Conservation (phyloP, 2,888 invertebrate genomes). For the Tetragonula carbonaria region DNA sequence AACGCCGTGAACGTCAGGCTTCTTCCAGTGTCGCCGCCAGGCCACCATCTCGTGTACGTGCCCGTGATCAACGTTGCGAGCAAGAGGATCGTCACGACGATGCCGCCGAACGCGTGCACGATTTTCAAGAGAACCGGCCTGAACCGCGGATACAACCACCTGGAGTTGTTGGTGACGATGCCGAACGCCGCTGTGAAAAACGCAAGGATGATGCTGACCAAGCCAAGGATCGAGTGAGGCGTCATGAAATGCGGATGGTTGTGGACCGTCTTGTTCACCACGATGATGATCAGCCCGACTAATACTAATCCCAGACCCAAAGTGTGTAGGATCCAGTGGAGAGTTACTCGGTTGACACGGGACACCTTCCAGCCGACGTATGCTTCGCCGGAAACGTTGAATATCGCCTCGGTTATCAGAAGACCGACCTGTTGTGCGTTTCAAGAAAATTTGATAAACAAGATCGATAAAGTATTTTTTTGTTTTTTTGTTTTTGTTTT, state of each 20-base stretch:
- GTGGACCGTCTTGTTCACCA: constrained; percentile 73
- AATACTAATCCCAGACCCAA: constrained; percentile 73
- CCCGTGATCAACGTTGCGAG: constrained; percentile 78
- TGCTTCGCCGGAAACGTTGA: constrained; percentile 79
- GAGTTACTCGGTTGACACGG: constrained; percentile 72
- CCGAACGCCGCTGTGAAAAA: constrained; percentile 72
- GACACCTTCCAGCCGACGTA: constrained; percentile 71
- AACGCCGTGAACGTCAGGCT: constrained; percentile 74
- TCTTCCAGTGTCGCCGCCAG: constrained; percentile 69
- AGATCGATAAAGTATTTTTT: not conserved
- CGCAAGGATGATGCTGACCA: constrained; percentile 74
- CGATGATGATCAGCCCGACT: constrained; percentile 75
- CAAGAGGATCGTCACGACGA: constrained; percentile 73
- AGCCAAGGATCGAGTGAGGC: constrained; percentile 76
- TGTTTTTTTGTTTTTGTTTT: no score
- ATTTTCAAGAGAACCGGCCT: constrained; percentile 79
- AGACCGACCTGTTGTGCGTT: constrained; percentile 72
- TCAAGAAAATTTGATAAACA: not conserved
- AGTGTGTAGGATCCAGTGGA: constrained; percentile 79
- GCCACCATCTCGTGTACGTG: constrained; percentile 72
- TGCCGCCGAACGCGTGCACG: constrained; percentile 77
- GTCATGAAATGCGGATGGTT: constrained; percentile 73
- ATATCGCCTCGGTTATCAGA: constrained; percentile 77
- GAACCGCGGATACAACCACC: constrained; percentile 77
- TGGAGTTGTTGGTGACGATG: constrained; percentile 77